phyloP scores from a whole-genome alignment of 1,140 invertebrate species.

The Pollicipes pollicipes region DNA sequence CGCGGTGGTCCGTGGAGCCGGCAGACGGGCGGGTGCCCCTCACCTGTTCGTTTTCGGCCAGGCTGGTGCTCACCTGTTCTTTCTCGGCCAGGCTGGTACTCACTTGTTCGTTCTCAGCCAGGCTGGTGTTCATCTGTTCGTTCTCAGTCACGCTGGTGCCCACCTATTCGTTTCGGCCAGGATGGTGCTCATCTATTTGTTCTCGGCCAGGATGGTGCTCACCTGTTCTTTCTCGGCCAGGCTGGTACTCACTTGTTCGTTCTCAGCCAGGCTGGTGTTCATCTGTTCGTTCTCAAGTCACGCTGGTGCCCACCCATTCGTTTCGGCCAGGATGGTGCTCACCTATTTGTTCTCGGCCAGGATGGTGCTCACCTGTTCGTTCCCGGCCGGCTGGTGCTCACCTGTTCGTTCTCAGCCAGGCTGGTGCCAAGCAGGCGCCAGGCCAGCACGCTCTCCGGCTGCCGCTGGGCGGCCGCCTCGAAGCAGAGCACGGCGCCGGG shows the following conservation, averaged over 20 bases:
- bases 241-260: conserved; percentile 67
- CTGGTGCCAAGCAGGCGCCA: conserved; percentile 67
- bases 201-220: too few species aligned
- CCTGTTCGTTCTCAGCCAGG: conserved; percentile 82
- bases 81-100: too few species aligned
- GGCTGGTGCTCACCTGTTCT: too few species aligned
- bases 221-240: too few species aligned
- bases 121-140: conserved; percentile 61
- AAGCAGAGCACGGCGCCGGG: conserved; percentile 90
- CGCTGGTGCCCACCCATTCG: too few species aligned
- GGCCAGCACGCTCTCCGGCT: conserved; percentile 57
- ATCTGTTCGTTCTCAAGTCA: too few species aligned
- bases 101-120: conserved; percentile 83
- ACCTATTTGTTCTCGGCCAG: conserved; percentile 73
- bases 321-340: conserved; percentile 62
- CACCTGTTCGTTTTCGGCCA: too few species aligned
- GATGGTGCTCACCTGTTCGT: conserved; percentile 86
- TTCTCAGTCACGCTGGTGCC: too few species aligned
- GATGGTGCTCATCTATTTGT: too few species aligned
- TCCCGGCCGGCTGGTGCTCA: conserved; percentile 54
- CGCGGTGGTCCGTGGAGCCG: too few species aligned
- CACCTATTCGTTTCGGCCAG: too few species aligned
- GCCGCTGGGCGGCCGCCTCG: conserved; percentile 80
- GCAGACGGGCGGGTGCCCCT: too few species aligned
- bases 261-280: conserved; percentile 81